A percentile compares a stretch with the other conserved stretches of the same genome.
These are phyloP conservation scores for Pheosia tremula DNA, from an alignment of 2,888 invertebrate species.

Conservation along the genomic window DNA sequence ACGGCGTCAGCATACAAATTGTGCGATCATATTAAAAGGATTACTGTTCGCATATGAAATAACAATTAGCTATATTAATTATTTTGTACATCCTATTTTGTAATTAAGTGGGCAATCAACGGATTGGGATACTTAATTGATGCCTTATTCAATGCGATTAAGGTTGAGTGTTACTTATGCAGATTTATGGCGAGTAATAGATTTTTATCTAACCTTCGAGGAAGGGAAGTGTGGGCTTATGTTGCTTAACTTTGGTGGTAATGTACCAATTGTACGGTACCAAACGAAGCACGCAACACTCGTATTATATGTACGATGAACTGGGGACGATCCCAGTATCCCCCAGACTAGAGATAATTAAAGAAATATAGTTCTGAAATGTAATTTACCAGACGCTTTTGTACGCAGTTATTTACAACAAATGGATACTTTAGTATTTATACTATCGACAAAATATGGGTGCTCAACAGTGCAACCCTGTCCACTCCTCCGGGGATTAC, in stretches of 20 bases:
- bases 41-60: constrained; percentile 39
- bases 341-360: too few relatives aligned
- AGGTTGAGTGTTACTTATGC: constrained; percentile 21
- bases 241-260: neutral
- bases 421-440: too few relatives aligned
- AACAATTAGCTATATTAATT: constrained; percentile 33
- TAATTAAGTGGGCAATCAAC: constrained; percentile 44
- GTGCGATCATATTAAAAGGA: constrained; percentile 37
- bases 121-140: constrained; percentile 32
- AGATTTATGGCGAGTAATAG: neutral
- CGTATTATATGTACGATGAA: too few relatives aligned
- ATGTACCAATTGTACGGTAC: too few relatives aligned
- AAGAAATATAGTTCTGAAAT: too few relatives aligned
- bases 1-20: constrained; percentile 40
- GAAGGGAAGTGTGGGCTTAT: neutral
- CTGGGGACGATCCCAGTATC: too few relatives aligned
- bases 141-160: constrained; percentile 31
- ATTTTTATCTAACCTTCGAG: neutral
- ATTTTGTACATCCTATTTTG: constrained; percentile 35
- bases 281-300: too few relatives aligned
- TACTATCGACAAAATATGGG: neutral
- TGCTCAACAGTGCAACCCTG: too few relatives aligned
- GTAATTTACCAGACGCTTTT: too few relatives aligned
- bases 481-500: too few relatives aligned
- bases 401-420: too few relatives aligned